phyloP scores from a whole-genome alignment of 2,113 vertebrate species.

The Mesocricetus auratus region DNA sequence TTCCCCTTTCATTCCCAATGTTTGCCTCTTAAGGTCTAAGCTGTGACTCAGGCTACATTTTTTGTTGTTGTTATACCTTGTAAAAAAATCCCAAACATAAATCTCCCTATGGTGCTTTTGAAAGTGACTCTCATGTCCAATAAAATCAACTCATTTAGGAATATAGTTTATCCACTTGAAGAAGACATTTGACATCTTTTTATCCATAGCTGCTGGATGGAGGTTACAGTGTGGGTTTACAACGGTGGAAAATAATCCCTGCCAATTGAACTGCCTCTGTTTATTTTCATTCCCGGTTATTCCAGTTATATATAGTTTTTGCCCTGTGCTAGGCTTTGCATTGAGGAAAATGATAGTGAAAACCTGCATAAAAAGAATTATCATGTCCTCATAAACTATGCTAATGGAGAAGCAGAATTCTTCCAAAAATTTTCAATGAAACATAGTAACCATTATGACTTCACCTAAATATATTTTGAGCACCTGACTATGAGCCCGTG shows the following conservation, averaged over 20 bases:
- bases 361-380: neutral
- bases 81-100: constrained; percentile 32
- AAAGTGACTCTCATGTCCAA: constrained; percentile 39
- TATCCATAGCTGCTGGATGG: neutral
- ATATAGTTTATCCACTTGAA: constrained; percentile 35
- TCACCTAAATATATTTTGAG: neutral
- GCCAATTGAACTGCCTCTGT: neutral
- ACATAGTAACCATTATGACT: neutral
- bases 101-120: neutral
- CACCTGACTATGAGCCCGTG: neutral
- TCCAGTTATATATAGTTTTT: neutral
- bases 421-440: neutral
- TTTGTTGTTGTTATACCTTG: neutral
- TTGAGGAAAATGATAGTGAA: neutral
- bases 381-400: neutral
- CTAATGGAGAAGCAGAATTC: neutral
- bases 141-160: constrained; percentile 46
- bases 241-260: neutral
- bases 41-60: neutral
- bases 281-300: constrained; percentile 24
- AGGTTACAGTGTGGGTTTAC: neutral
- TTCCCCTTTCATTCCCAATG: constrained; percentile 10
- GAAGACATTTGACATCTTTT: constrained; percentile 44
- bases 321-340: neutral
- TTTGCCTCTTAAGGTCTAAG: constrained; percentile 22